A percentile compares a stretch with the other conserved stretches of the same genome.
phyloP scores from a whole-genome alignment of 2,888 invertebrate species.

The Amphimallon solstitiale region DNA sequence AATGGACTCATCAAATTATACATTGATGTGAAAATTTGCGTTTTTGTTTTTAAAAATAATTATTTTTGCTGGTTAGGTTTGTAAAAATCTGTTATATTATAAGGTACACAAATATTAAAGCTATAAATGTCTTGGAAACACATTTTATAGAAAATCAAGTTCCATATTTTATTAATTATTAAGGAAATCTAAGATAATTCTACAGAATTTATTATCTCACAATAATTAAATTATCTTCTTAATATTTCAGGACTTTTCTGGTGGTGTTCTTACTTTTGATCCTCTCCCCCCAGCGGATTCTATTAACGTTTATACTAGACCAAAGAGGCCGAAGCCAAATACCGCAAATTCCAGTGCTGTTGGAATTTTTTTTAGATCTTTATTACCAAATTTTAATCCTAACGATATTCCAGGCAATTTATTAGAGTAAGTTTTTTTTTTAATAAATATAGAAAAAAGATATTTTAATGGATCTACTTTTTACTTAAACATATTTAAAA shows the following conservation, averaged over 20 bases:
- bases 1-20: no score
- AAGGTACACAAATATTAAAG: no score
- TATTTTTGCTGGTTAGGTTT: no score
- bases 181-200: background rate
- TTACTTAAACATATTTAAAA: background rate
- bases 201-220: background rate
- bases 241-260: conserved; percentile 59
- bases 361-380: conserved; percentile 75
- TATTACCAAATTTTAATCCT: conserved; percentile 74
- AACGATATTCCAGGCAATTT: conserved; percentile 50
- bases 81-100: no score
- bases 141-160: no score
- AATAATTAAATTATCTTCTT: conserved; percentile 30
- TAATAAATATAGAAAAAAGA: no score
- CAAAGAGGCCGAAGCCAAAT: conserved; percentile 55
- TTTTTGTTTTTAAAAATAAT: no score
- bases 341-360: conserved; percentile 58
- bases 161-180: no score
- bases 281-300: conserved; percentile 82
- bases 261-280: conserved; percentile 78
- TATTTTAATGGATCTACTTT: background rate
- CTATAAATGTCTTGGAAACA: no score
- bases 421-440: no score
- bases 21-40: no score
- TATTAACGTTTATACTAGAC: conserved; percentile 75